phyloP scores from a whole-genome alignment of 2,797 vertebrate species.

The Aldrovandia affinis region DNA sequence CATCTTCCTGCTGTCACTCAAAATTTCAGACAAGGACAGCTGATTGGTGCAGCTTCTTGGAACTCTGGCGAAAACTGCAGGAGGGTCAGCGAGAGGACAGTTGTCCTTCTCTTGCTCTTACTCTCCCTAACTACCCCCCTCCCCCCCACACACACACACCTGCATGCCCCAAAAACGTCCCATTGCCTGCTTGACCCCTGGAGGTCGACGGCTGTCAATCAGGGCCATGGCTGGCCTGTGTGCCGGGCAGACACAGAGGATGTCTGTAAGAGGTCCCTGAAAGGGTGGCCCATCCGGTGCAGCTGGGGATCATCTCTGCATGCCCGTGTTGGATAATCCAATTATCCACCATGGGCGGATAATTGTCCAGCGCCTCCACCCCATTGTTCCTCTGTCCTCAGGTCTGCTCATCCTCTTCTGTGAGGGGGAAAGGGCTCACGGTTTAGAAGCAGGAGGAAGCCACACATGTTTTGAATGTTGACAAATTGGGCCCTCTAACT shows the following conservation, averaged over 20 bases:
- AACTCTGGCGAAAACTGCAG: not conserved
- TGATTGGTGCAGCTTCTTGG: not conserved
- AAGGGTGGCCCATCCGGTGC: not conserved
- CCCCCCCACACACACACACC: not conserved
- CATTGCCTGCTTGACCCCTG: not conserved
- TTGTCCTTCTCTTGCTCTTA: conserved; percentile 8
- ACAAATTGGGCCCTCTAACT: not conserved
- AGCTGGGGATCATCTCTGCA: not conserved
- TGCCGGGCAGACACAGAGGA: conserved; percentile 4
- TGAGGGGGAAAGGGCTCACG: not conserved
- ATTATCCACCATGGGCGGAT: conserved; percentile 1
- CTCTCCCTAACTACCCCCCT: not conserved
- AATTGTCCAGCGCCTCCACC: not conserved
- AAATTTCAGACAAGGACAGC: not conserved
- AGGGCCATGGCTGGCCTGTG: not conserved
- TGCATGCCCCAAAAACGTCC: not conserved
- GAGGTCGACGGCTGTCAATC: conserved; percentile 16
- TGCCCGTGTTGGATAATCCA: conserved; percentile 1
- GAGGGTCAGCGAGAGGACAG: not conserved
- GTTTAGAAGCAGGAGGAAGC: not conserved
- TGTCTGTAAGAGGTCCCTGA: not conserved
- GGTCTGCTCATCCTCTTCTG: not conserved
- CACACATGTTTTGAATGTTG: conserved; percentile 5
- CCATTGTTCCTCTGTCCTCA: conserved; percentile 2
- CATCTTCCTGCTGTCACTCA: not conserved